Conservation (phyloP, 2,113 vertebrate species). For the Okapia johnstoni region DNA sequence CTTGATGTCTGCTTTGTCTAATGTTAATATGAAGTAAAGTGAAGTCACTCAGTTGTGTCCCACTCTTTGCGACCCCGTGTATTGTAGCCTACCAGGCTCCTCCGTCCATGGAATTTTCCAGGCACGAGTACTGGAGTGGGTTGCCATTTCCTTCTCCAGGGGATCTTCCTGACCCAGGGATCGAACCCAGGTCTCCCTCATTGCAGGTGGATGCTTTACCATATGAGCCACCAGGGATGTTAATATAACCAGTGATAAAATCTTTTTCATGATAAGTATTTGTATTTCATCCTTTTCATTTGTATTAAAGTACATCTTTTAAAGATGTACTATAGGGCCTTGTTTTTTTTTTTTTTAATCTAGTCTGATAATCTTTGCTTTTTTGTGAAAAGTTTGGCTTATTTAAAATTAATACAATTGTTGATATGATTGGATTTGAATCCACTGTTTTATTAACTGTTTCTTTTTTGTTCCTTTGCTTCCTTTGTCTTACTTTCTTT, state of each 20-base stretch:
- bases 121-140: not conserved
- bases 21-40: not conserved
- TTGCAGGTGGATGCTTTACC: not conserved
- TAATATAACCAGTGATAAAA: not conserved
- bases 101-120: not conserved
- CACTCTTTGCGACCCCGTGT: not conserved
- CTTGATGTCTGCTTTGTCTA: not conserved
- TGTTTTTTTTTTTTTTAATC: not conserved
- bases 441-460: not conserved
- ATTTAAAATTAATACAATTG: not conserved
- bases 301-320: not conserved
- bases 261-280: not conserved
- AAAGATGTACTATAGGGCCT: not conserved
- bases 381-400: not conserved
- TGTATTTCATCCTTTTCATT: not conserved
- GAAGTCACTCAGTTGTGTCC: not conserved
- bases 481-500: not conserved
- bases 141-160: not conserved
- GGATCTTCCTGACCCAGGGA: not conserved
- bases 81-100: not conserved
- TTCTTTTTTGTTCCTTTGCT: not conserved
- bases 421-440: not conserved
- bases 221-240: not conserved
- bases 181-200: fast-evolving
- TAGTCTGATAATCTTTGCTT: not conserved